These are phyloP conservation scores for Huso huso DNA, from an alignment of 2,797 vertebrate species.

Conservation along the genomic window DNA sequence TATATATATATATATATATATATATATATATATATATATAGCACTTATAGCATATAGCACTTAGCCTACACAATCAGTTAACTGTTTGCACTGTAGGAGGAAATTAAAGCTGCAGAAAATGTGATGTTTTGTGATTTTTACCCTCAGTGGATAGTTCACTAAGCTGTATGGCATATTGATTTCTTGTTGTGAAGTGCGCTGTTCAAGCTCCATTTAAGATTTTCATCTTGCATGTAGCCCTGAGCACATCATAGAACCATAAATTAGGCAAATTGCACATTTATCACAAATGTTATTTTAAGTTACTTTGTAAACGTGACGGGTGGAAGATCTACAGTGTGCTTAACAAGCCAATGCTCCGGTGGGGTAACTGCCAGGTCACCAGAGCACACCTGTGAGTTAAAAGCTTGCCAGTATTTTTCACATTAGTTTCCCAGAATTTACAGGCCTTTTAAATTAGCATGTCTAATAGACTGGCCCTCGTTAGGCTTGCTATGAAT, in stretches of 20 bases:
- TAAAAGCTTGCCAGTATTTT: constrained; percentile 40
- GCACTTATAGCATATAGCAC: too few species aligned
- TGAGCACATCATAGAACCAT: constrained; percentile 79
- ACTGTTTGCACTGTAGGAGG: constrained; percentile 54
- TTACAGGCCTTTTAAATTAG: constrained; percentile 39
- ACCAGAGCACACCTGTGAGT: constrained; percentile 61
- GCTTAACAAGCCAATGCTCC: constrained; percentile 50
- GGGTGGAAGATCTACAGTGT: constrained; percentile 62
- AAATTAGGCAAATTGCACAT: constrained; percentile 99
- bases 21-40: too few species aligned
- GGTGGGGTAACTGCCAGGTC: constrained; percentile 65
- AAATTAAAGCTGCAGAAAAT: constrained; percentile 49
- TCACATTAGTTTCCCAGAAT: constrained; percentile 27
- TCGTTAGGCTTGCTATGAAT: constrained; percentile 32
- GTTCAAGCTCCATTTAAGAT: constrained; percentile 98
- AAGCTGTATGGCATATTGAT: constrained; percentile 90
- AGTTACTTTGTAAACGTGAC: constrained; percentile 81
- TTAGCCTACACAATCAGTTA: constrained; percentile 31
- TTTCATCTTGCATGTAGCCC: constrained; percentile 88
- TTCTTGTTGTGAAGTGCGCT: constrained; percentile 95
- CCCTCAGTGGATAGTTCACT: constrained; percentile 71
- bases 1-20: too few species aligned
- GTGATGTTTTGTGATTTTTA: constrained; percentile 47
- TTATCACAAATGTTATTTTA: constrained; percentile 96
- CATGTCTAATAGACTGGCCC: constrained; percentile 37